Percentiles rank a stretch among this genome's conserved stretches.
These are phyloP conservation scores for Slavum lentiscoides DNA, from an alignment of 2,888 invertebrate species.

Conservation along the genomic window DNA sequence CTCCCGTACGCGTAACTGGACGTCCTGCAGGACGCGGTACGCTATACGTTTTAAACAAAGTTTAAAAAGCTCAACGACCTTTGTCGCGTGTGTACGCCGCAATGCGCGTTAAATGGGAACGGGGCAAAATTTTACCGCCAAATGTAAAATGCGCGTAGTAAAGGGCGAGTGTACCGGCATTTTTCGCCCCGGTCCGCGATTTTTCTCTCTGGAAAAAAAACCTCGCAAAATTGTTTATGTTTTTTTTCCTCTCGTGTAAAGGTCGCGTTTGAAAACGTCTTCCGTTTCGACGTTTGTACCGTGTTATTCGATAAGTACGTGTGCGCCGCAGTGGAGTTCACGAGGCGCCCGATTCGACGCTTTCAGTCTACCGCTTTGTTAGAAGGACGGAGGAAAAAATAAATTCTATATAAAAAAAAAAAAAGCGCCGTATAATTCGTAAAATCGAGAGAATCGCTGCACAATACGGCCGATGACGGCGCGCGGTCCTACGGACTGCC, in stretches of 20 bases:
- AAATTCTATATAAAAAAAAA: too few relatives aligned
- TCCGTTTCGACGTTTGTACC: neutral
- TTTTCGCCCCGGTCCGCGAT: neutral
- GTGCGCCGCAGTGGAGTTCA: too few relatives aligned
- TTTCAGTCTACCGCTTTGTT: too few relatives aligned
- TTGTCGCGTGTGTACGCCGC: constrained; percentile 26
- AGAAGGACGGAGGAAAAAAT: too few relatives aligned
- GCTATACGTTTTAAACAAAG: constrained; percentile 34
- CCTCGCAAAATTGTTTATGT: constrained; percentile 6
- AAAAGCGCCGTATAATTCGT: too few relatives aligned
- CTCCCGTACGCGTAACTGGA: constrained; percentile 10
- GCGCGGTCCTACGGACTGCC: too few relatives aligned
- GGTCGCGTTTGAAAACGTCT: neutral
- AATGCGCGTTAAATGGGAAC: constrained; percentile 11
- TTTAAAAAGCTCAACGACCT: constrained; percentile 20
- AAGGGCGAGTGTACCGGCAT: constrained; percentile 17
- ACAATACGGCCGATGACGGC: too few relatives aligned
- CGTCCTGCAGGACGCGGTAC: neutral
- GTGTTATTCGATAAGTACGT: neutral
- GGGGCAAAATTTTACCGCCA: constrained; percentile 23
- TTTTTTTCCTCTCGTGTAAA: neutral
- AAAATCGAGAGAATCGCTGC: too few relatives aligned
- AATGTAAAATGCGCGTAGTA: constrained; percentile 8
- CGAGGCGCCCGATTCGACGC: too few relatives aligned
- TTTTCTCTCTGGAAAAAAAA: neutral